Base-by-base conservation (phyloP, 2,888 invertebrate species). In the Mimachlamys varia region DNA sequence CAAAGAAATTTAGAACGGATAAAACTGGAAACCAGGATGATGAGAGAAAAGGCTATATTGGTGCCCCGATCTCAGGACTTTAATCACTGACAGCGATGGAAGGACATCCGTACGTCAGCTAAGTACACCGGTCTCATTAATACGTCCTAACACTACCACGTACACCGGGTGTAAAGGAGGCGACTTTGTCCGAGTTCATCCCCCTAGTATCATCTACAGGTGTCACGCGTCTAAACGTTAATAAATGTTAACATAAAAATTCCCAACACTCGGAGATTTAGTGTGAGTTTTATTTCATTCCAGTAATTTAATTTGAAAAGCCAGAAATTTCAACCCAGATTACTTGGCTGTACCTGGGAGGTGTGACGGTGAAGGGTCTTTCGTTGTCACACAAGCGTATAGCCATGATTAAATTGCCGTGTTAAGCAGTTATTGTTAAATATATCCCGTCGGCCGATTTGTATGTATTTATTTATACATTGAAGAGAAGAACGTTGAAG, bases 331-430 rank as follows among this genome's bases (percentile, higher is more conserved):
- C 76, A 33, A 27, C 76, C 76, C 76, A 27, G 76, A 76, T 76
- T 76, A 27, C 76, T 76, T 76, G 27, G 33, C 76, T 76, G 76
- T 76, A 33, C 76, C 33, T 27, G 76, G 33, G 76, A 76, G 76
- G 76, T 76, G 76, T 76, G 76, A 76, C 76, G 76, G 33, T 10
- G 76, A 76, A 76, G 33, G 15, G 27, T 76, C 76, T 27, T 76
- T 76, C 76, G 76, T 33, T 76, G 76, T 76, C 76, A 76, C 76
- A 76, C 76, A 76, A 76, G 76, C 76, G 76, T 76, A 76, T 76
- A 76, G 76, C 76, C 76, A 76, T 1, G 76, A 33, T 76, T 33
- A 76, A 76, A 76, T 76, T 76, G 76, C 76, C 76, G 33, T 76
- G 76, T 33, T 76, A 76, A 33, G 76, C 33, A 76, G 76, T 33